Evolutionary conservation across 2,113 vertebrate genomes (phyloP).

Genomic region (Mirounga angustirostris): DNA sequence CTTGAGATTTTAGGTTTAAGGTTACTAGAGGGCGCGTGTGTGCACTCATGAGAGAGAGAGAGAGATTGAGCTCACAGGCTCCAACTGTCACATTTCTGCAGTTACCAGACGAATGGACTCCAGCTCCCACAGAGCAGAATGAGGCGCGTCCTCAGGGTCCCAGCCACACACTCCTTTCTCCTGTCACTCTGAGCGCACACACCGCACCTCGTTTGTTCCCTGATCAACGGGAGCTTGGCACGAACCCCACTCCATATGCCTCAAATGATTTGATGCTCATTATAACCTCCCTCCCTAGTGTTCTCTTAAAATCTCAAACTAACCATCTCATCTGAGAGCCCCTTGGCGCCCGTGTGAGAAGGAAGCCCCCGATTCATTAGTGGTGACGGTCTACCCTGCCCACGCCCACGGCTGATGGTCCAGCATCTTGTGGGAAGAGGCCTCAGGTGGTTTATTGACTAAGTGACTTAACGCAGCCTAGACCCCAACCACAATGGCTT

Average conservation of each 20-base stretch:
- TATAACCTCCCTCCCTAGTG: neutral
- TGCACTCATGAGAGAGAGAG: neutral
- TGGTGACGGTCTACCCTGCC: neutral
- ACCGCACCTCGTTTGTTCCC: neutral
- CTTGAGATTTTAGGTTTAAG: neutral
- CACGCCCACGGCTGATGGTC: neutral
- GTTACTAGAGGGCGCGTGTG: rapidly evolving
- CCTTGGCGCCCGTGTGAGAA: neutral
- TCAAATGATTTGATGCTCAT: neutral
- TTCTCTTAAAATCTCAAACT: neutral
- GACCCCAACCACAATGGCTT: neutral
- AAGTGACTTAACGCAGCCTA: neutral
- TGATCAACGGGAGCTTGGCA: constrained; percentile 1
- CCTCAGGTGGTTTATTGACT: neutral
- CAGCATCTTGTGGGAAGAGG: neutral
- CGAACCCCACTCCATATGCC: neutral
- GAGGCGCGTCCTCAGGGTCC: neutral
- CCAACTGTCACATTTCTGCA: neutral
- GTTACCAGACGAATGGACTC: neutral
- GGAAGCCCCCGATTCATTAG: neutral
- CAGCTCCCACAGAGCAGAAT: neutral
- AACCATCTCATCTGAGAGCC: neutral
- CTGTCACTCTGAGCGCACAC: neutral
- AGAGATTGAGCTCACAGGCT: neutral
- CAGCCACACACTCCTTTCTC: neutral